Conservation (phyloP, 1,140 invertebrate species). For the Bombus picipes region DNA sequence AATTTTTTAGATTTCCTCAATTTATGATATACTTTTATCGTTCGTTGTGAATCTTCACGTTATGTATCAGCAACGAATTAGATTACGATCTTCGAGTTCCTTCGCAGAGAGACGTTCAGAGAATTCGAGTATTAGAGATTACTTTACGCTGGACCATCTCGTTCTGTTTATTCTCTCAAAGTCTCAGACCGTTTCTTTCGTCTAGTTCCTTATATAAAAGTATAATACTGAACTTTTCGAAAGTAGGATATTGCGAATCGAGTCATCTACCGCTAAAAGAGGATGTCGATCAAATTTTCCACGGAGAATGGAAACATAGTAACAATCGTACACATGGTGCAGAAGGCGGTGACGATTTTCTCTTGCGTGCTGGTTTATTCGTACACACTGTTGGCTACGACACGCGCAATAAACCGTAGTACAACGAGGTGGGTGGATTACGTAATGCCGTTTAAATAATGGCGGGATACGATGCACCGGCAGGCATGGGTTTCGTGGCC, state of each 20-base stretch:
- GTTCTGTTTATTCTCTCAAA: no score
- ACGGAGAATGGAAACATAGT: neutral
- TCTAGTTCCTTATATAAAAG: no score
- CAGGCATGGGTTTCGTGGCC: conserved; percentile 24
- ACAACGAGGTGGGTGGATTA: conserved; percentile 71
- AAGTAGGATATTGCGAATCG: neutral
- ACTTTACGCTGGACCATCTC: no score
- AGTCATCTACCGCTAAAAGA: neutral
- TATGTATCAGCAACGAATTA: no score
- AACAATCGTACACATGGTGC: neutral
- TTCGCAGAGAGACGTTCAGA: no score
- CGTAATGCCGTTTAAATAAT: conserved; percentile 70
- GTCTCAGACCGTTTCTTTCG: no score
- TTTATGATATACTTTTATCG: no score
- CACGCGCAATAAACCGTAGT: conserved; percentile 55
- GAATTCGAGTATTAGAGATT: no score
- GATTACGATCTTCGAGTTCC: no score
- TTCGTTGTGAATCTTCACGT: no score
- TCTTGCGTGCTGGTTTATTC: conserved; percentile 37
- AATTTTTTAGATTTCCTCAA: accelerated
- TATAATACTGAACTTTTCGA: no score
- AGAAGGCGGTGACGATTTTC: neutral
- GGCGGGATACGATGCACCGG: conserved; percentile 48
- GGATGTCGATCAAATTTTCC: neutral
- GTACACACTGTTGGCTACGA: conserved; percentile 5